Evolutionary conservation across 2,797 vertebrate genomes (phyloP), one percentile per base, ranked within the genome.

Genomic region (Taenioides sp.): DNA sequence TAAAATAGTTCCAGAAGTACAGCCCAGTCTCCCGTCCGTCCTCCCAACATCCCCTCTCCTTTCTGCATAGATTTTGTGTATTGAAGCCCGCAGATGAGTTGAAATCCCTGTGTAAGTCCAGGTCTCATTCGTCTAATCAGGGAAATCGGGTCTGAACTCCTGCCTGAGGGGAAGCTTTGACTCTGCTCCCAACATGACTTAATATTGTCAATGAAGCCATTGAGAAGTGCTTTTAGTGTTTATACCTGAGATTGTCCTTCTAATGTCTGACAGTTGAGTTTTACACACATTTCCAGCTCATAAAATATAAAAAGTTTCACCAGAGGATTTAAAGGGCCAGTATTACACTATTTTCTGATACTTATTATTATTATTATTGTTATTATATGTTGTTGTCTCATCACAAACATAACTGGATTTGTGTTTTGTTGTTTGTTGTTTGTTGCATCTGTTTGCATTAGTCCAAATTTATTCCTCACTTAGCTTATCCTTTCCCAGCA

Each of bases 51-150:
- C 23, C 31, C 0, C 65, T 69, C 55, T 54, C 20, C 37, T 23
- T 18, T 50, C 75, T 57, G 34, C 61, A 50, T 69, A 65, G 25
- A 83, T 75, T 69, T 72, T 23, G 75, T 72, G 73, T 75, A 82
- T 71, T 75, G 77, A 81, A 82, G 77, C 87, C 79, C 72, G 75
- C 79, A 87, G 83, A 91, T 90, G 86, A 89, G 87, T 88, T 76
- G 71, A 65, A 86, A 83, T 71, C 82, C 78, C 80, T 52, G 50
- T 66, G 64, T 86, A 87, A 91, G 86, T 89, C 81, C 84, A 72
- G 88, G 89, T 79, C 80, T 60, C 74, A 75, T 80, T 81, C 76
- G 67, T 81, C 87, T 89, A 93, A 93, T 92, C 89, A 91, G 84
- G 84, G 77, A 90, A 88, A 92, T 88, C 89, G 86, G 83, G 69